These are phyloP conservation scores for Hylyphantes graminicola DNA, from an alignment of 1,140 invertebrate species.

Conservation along the genomic window DNA sequence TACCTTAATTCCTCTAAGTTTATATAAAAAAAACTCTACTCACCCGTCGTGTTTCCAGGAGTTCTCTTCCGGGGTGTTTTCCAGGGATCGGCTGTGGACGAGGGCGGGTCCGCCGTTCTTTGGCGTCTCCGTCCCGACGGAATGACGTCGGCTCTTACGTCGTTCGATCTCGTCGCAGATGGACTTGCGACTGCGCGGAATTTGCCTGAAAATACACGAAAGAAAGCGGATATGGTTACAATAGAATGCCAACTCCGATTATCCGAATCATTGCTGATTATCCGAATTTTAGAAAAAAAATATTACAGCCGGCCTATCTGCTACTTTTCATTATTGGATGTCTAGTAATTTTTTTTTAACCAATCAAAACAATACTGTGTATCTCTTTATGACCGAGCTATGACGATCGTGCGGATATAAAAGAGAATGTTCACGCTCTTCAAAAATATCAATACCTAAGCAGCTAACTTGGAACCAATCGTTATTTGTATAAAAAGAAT, in stretches of 20 bases:
- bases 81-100: slow-evolving; percentile 28
- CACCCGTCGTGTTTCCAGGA: slow-evolving; percentile 41
- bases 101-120: neutral
- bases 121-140: slow-evolving; percentile 38
- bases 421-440: no score
- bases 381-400: no score
- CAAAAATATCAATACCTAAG: no score
- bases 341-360: neutral
- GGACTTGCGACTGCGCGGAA: slow-evolving; percentile 78
- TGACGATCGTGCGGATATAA: no score
- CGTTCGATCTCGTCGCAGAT: slow-evolving; percentile 65
- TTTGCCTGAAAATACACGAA: slow-evolving; percentile 72
- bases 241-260: neutral
- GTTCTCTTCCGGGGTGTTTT: slow-evolving; percentile 49
- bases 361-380: no score
- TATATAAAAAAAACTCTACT: neutral
- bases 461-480: no score
- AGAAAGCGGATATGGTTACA: neutral
- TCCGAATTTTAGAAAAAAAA: no score
- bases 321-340: neutral
- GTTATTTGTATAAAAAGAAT: no score
- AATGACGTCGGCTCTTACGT: slow-evolving; percentile 63
- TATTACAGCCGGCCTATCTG: no score
- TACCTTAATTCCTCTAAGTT: neutral
- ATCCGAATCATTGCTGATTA: no score